A percentile compares a stretch with the other conserved stretches of the same genome.
These are phyloP conservation scores for Rhynchonema sp. DNA, from an alignment of 2,888 invertebrate genomes.

Conservation along the genomic window DNA sequence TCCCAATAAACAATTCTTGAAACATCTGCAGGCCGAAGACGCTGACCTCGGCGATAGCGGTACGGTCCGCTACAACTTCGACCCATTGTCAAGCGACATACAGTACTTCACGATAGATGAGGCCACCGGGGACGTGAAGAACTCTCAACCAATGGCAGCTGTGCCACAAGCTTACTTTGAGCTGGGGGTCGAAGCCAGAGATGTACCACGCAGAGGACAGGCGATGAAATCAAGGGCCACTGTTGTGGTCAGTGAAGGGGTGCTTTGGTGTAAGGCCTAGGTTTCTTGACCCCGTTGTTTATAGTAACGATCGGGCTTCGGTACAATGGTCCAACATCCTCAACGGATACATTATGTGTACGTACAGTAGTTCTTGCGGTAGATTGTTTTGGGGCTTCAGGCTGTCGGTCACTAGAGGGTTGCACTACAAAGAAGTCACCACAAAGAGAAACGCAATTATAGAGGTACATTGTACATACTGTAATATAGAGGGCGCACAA, in stretches of 20 bases:
- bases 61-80: conserved; percentile 53
- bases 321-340: too few relatives aligned
- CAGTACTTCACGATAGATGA: conserved; percentile 21
- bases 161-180: background rate
- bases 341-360: too few relatives aligned
- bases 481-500: too few relatives aligned
- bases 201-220: background rate
- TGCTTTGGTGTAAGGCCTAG: background rate
- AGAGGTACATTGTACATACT: too few relatives aligned
- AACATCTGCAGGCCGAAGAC: conserved; percentile 63
- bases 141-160: background rate
- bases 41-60: conserved; percentile 64
- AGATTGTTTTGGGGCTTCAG: too few relatives aligned
- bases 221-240: background rate
- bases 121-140: background rate
- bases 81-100: conserved; percentile 16
- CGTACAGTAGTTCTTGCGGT: too few relatives aligned
- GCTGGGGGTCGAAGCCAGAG: background rate
- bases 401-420: too few relatives aligned
- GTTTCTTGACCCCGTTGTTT: too few relatives aligned
- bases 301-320: too few relatives aligned
- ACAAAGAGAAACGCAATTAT: too few relatives aligned
- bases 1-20: too few relatives aligned
- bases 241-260: background rate
- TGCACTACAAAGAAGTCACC: too few relatives aligned